Percentiles rank a stretch among this genome's conserved stretches.
These are phyloP conservation scores for Zonotrichia leucophrys DNA, from an alignment of 2,113 vertebrate genomes.

Conservation along the genomic window DNA sequence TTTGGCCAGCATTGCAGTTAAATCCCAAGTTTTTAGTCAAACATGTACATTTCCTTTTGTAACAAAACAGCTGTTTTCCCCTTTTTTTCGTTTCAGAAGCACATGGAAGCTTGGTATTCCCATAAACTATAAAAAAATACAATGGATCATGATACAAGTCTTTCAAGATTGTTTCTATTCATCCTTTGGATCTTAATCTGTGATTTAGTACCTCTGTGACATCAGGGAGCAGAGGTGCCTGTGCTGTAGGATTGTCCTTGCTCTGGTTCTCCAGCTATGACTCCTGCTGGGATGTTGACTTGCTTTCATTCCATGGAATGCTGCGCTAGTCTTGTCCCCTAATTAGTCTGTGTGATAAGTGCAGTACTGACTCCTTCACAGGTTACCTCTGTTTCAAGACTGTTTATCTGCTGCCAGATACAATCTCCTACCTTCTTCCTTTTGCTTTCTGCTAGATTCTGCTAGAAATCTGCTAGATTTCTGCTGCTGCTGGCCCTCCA, in stretches of 20 bases:
- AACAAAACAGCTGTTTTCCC: background rate
- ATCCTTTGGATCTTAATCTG: background rate
- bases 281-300: background rate
- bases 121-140: background rate
- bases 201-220: background rate
- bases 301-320: background rate
- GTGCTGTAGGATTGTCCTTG: background rate
- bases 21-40: background rate
- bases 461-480: background rate
- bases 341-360: background rate
- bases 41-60: background rate
- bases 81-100: background rate
- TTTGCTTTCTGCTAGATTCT: background rate
- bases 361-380: background rate
- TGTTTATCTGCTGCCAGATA: background rate
- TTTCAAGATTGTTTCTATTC: background rate
- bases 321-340: background rate
- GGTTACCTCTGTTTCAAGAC: background rate
- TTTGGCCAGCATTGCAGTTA: constrained; percentile 21
- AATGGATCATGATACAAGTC: background rate
- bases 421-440: background rate
- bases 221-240: background rate
- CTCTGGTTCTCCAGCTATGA: background rate
- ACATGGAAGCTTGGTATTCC: background rate
- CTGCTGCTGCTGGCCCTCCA: background rate